These are phyloP conservation scores for Plectrocnemia conspersa DNA, from an alignment of 1,140 invertebrate species.

Conservation along the genomic window DNA sequence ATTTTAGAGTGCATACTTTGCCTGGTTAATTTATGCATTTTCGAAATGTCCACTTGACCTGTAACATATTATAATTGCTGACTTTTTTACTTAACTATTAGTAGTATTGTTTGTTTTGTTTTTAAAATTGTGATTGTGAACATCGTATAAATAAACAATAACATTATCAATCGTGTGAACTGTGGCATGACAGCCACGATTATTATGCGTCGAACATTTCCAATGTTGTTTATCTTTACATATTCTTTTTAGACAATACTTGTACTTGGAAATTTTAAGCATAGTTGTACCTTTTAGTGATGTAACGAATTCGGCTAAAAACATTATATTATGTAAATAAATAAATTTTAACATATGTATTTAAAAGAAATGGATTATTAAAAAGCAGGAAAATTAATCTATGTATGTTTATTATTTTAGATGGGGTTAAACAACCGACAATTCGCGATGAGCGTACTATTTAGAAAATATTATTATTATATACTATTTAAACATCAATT, in stretches of 20 bases:
- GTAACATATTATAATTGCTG: background rate
- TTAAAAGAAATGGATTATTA: no score
- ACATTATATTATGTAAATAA: constrained; percentile 4
- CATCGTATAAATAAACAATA: background rate
- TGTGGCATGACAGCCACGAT: constrained; percentile 7
- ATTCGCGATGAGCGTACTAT: background rate
- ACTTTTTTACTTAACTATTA: constrained; percentile 5
- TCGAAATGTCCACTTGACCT: background rate
- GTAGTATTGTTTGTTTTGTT: background rate
- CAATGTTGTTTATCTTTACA: background rate
- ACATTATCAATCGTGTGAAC: constrained; percentile 2
- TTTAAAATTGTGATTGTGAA: constrained; percentile 7
- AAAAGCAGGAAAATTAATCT: background rate
- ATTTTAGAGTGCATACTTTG: no score
- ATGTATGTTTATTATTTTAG: background rate
- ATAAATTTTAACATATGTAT: background rate
- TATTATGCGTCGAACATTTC: constrained; percentile 8
- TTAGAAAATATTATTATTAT: background rate
- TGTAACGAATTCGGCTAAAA: background rate
- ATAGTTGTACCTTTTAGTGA: background rate
- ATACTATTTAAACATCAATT: background rate
- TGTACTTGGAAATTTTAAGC: background rate
- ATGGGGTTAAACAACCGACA: background rate
- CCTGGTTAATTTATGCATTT: background rate
- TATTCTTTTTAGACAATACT: constrained; percentile 1